Base-by-base conservation (phyloP, 2,888 invertebrate genomes). In the Tinea pellionella region DNA sequence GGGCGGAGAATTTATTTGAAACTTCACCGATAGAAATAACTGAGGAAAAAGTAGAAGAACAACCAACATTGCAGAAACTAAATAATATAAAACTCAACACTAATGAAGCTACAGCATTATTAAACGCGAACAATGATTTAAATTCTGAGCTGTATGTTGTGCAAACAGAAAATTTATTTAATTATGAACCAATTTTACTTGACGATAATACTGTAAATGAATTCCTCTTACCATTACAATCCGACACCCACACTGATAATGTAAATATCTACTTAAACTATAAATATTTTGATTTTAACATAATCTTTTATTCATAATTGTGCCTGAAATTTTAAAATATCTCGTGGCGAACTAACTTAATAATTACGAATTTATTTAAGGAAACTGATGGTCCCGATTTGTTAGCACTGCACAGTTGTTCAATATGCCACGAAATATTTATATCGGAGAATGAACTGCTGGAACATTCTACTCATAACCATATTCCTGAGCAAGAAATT, bases 191-290 rank as follows among this genome's bases (percentile, higher is more conserved):
- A 29, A 79, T 74, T 43, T 67, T 86, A 41, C 66, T 86, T 41
- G 86, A 86, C 65, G 86, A 86, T 60, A 82, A 78, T 64, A 85
- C 80, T 15, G 83, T 86, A 4, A 83, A 85, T 61, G 81, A 86
- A 63, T 86, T 86, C 67, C 70, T 86, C 60, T 66, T 86, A 60
- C 85, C 86, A 2, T 67, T 79, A 61, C 76, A 76, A 65, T 18
- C 47, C 9, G 24, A 18, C n/a, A 12, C 53, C 11, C 16, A 24
- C 4, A n/a, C 53, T 11, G 24, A 53, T 19, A 53, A 53, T 53
- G 53, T 53, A 53, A 53, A 19, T 53, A 53, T 19, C 3, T 8
- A 41, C 16, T 6, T 47, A 2, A 15, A 41, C 2, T 13, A 41
- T 13, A n/a, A 47, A 47, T 15, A 47, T 47, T 37, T 37, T n/a